Percentiles rank a stretch among this genome's conserved stretches.
phyloP scores from a whole-genome alignment of 1,140 invertebrate genomes.

The Drosophila ogumai region DNA sequence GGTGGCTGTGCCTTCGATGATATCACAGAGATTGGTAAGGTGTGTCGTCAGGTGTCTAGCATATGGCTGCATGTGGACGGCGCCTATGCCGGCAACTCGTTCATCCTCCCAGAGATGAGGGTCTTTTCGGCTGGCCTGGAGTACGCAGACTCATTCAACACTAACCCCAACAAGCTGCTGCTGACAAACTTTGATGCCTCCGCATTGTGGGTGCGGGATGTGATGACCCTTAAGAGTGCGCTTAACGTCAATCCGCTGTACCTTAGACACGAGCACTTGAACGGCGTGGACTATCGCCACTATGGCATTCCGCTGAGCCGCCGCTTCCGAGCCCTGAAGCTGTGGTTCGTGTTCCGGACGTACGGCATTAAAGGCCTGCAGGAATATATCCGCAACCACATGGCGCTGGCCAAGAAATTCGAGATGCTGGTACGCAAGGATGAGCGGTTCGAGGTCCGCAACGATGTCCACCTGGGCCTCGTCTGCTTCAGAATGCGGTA shows the following conservation, averaged over 20 bases:
- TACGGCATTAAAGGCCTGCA: conserved; percentile 94
- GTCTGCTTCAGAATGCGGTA: conserved; percentile 89
- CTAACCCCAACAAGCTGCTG: conserved; percentile 97
- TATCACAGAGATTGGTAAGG: conserved; percentile 91
- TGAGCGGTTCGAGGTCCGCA: conserved; percentile 92
- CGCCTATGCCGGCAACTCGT: conserved; percentile 93
- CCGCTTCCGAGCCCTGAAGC: conserved; percentile 93
- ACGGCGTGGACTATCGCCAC: conserved; percentile 92
- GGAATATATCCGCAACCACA: conserved; percentile 94
- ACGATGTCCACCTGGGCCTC: conserved; percentile 91
- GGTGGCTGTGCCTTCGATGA: conserved; percentile 94
- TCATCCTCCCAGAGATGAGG: conserved; percentile 94
- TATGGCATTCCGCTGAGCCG: conserved; percentile 96
- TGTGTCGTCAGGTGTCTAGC: conserved; percentile 89
- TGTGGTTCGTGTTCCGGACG: conserved; percentile 94
- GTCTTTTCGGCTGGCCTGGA: conserved; percentile 91
- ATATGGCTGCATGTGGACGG: conserved; percentile 91
- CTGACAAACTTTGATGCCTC: conserved; percentile 96
- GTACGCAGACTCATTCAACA: conserved; percentile 95
- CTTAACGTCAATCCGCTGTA: conserved; percentile 97
- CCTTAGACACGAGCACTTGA: conserved; percentile 92
- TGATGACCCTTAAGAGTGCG: conserved; percentile 92
- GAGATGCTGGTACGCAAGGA: conserved; percentile 91
- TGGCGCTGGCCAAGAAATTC: conserved; percentile 93
- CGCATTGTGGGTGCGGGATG: conserved; percentile 94